A percentile compares a stretch with the other conserved stretches of the same genome.
phyloP scores from a whole-genome alignment of 2,113 vertebrate genomes.

The Lonchura striata region DNA sequence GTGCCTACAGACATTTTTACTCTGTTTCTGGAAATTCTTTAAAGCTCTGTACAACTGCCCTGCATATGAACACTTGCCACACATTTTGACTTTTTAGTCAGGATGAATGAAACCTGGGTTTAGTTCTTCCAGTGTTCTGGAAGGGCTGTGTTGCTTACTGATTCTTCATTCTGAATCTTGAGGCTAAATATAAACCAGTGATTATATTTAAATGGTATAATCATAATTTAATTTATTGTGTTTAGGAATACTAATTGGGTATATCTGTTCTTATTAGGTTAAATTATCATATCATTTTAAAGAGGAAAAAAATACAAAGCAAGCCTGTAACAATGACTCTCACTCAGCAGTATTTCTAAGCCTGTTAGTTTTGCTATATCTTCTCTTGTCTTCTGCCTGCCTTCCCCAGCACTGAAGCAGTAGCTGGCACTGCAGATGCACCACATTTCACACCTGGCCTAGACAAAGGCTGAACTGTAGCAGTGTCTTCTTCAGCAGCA shows the following conservation, averaged over 20 bases:
- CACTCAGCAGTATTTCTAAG: neutral
- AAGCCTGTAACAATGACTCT: neutral
- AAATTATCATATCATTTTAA: neutral
- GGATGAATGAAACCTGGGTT: neutral
- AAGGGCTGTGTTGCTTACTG: neutral
- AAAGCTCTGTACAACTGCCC: neutral
- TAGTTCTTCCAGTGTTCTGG: neutral
- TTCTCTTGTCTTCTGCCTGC: neutral
- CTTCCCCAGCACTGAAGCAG: neutral
- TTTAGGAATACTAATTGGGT: neutral
- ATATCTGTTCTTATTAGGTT: neutral
- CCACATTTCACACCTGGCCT: neutral
- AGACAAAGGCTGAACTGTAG: neutral
- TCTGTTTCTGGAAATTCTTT: neutral
- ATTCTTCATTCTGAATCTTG: neutral
- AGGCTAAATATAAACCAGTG: neutral
- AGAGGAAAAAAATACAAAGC: neutral
- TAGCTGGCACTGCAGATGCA: neutral
- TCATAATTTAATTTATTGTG: neutral
- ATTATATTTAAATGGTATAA: neutral
- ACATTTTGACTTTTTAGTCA: neutral
- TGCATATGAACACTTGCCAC: neutral
- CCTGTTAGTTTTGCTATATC: neutral
- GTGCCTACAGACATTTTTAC: neutral
- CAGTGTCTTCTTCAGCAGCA: neutral